Conservation (phyloP, 2,797 vertebrate species). For the Coregonus suidteri region DNA sequence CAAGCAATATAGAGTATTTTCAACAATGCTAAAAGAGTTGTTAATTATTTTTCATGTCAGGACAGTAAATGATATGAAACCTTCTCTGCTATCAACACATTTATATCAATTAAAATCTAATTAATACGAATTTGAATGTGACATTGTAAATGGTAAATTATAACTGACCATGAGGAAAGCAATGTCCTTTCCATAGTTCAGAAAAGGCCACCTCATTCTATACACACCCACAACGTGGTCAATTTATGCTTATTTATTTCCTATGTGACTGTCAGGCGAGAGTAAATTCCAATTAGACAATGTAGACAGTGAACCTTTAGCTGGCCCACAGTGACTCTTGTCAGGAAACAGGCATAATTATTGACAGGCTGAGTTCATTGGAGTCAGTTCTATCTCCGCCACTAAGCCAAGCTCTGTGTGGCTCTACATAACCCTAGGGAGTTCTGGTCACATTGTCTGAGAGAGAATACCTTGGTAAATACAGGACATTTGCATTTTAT, state of each 20-base stretch:
- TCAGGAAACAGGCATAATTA: conserved; percentile 68
- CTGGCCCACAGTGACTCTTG: conserved; percentile 63
- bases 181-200: conserved; percentile 26
- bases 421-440: conserved; percentile 50
- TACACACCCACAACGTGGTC: conserved; percentile 31
- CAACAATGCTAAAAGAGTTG: no score
- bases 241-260: conserved; percentile 38
- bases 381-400: conserved; percentile 53
- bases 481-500: conserved; percentile 71
- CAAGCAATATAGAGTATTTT: no score
- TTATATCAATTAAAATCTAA: background rate
- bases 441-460: conserved; percentile 58
- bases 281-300: conserved; percentile 70
- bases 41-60: background rate
- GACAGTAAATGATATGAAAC: background rate
- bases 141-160: conserved; percentile 42
- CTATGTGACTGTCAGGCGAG: conserved; percentile 61
- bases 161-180: conserved; percentile 18
- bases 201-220: conserved; percentile 24
- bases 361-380: conserved; percentile 71
- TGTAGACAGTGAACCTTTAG: conserved; percentile 49
- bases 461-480: conserved; percentile 45
- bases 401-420: conserved; percentile 15
- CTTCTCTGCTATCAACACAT: background rate
- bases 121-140: conserved; percentile 32